Evolutionary conservation across 1,140 invertebrate species (phyloP), one percentile per base, ranked within the genome.

Genomic region (Lethocerus indicus): DNA sequence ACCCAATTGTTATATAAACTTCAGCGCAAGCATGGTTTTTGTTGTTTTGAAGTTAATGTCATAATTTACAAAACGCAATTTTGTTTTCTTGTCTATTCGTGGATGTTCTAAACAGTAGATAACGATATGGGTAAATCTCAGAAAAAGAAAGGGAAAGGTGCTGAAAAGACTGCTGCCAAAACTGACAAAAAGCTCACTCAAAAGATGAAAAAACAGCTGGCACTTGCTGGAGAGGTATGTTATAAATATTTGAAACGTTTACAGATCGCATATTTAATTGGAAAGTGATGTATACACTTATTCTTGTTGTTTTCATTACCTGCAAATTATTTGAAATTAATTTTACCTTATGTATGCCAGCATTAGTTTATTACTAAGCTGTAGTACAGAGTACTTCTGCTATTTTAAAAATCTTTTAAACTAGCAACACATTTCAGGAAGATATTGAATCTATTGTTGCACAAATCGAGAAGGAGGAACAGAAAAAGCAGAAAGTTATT

Each of bases 71-170:
- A 12, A 32, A 32, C n/a, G n/a, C 29, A 12, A 9, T 32, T 32
- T 12, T 32, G n/a, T 32, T 32, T 32, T 9, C 9, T 32, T 32
- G 29, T 12, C n/a, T 32, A 12, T 12, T 12, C 9, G 9, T 32
- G n/a, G 29, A 12, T 12, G 9, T 32, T 32, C 9, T 16, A 40
- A n/a, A n/a, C n/a, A n/a, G n/a, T n/a, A n/a, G n/a, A n/a, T n/a
- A n/a, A n/a, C n/a, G n/a, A 27, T 27, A 90, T 90, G 87, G 87
- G 86, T 16, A 89, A 87, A 60, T 89, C 89, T 64, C 73, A 77
- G 57, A 87, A 86, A 62, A 87, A 88, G 57, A 90, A 89, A 63
- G 77, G 84, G 1, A 87, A 85, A 63, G 87, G 87, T 29, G 81
- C 78, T 46, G 84, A 85, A 52, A 92, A 91, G 67, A 90, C 88